Evolutionary conservation across 2,113 vertebrate genomes (phyloP), one percentile per base, ranked within the genome.

Genomic region (Oryzias melastigma): DNA sequence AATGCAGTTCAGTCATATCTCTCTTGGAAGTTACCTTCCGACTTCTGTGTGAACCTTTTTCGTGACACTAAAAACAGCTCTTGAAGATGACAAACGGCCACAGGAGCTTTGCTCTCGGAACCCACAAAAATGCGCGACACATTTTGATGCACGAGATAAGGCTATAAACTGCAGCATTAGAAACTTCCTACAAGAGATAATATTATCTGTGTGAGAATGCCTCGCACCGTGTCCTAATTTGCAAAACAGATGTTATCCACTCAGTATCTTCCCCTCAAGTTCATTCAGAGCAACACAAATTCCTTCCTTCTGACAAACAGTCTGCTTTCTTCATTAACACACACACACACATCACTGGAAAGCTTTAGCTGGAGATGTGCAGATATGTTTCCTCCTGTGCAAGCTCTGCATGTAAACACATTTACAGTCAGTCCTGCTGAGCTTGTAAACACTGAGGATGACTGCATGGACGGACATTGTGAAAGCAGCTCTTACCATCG

Each of bases 251-350:
- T 88, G 88, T 82, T 73, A 78, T 79, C 63, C 54, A 85, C 77
- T 85, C 77, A 85, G 83, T 85, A 86, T 83, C 80, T 82, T 82
- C 76, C 73, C 84, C 84, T 87, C 85, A 86, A 83, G 85, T 89
- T 87, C 82, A 89, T 87, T 86, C 86, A 73, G 83, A 82, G 78
- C 82, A 86, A 76, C 48, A 19, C 72, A 80, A 87, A 89, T 87
- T 88, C 86, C 83, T 90, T 84, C 78, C 86, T 87, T 84, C 82
- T 68, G 78, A 82, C 71, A 82, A 62, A 76, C 79, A 83, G 82
- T 79, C 83, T 87, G 82, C 52, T 86, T 83, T 84, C 76, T 80
- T 80, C 86, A 84, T 86, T 85, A 85, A 81, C 61, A 66, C 59
- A 75, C 67, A 29, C 48, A 50, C 45, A 62, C 45, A 54, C 55